Percentiles rank a stretch among this genome's conserved stretches.
Conservation (phyloP, 2,113 vertebrate genomes). For the Otocyon megalotis region DNA sequence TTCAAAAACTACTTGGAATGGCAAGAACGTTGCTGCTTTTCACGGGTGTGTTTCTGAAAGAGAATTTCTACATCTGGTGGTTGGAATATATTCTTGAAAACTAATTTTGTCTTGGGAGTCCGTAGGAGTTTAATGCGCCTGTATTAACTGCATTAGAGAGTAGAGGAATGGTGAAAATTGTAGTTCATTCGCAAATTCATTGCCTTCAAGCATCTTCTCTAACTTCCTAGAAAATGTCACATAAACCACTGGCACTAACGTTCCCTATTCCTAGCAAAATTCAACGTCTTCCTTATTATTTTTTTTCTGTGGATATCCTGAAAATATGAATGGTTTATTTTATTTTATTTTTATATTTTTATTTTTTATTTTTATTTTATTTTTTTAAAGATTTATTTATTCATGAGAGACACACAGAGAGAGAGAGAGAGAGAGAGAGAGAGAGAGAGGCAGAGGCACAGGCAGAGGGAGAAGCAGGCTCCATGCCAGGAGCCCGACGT, state of each 20-base stretch:
- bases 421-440: no score
- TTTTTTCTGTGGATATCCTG: slow-evolving; percentile 79
- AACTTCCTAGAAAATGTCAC: slow-evolving; percentile 84
- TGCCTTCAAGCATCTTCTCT: slow-evolving; percentile 76
- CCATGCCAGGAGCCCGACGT: no score
- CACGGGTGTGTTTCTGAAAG: not conserved
- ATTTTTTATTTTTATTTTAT: no score
- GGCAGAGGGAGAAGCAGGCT: no score
- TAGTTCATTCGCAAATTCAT: slow-evolving; percentile 82
- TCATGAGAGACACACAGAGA: no score
- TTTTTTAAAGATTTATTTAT: no score
- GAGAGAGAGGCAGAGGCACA: no score
- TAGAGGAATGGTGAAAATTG: slow-evolving; percentile 80
- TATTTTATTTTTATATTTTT: no score
- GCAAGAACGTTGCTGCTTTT: not conserved
- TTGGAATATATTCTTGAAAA: slow-evolving; percentile 54
- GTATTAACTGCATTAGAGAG: slow-evolving; percentile 74
- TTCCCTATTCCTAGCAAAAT: slow-evolving; percentile 76
- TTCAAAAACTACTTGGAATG: not conserved
- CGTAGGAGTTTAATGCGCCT: slow-evolving; percentile 44
- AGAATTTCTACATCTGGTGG: slow-evolving; percentile 21
- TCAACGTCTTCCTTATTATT: not conserved
- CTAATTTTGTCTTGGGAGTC: slow-evolving; percentile 65
- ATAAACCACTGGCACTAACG: slow-evolving; percentile 82
- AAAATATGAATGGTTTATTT: slow-evolving; percentile 63